Base-by-base conservation (phyloP, 2,888 invertebrate genomes). In the Stenolophus ochropezus region DNA sequence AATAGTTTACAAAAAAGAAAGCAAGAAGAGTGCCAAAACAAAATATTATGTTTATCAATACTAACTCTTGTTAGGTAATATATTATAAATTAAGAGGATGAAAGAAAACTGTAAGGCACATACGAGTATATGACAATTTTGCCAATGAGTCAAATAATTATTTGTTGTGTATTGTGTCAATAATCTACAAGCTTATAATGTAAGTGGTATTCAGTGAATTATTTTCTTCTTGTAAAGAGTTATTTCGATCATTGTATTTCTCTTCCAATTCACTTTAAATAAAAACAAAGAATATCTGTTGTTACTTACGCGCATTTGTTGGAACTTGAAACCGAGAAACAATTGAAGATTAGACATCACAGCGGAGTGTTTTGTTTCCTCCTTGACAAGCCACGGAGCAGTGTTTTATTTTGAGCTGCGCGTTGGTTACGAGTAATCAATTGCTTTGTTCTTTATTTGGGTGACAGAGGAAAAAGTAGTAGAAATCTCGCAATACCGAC, bases 181-280 rank as follows among this genome's bases (percentile, higher is more conserved):
- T n/a, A 33, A 33, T 33, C 5, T 8, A 33, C 8, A 33, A 33
- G 4, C 33, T 33, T 4, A 33, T 11, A 11, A 42, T 11, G 33
- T 42, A 42, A 42, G 11, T 8, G 33, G 8, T 42, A 11, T 42
- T 42, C 47, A 74, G n/a, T 18, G 0, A 33, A 18, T 74, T 74
- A 16, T 33, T 18, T 33, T 51, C 49, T 4, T 73, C 14, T 11
- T 1, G 14, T 14, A 74, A 74, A 18, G 42, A 51, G 16, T 74
- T 74, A 74, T 21, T 20, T 6, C 73, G 20, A 49, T 42, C 11
- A 18, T 61, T 21, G 23, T 56, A 47, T 65, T 23, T 69, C 33
- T 58, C 74, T 27, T 33, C 49, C 18, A 73, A 61, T 53, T 81
- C 42, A 75, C 61, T 65, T 18, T 75, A 51, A 20, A 81, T 56